These are phyloP conservation scores for Muscicapa adusta DNA, from an alignment of 2,113 vertebrate genomes.

Conservation along the genomic window DNA sequence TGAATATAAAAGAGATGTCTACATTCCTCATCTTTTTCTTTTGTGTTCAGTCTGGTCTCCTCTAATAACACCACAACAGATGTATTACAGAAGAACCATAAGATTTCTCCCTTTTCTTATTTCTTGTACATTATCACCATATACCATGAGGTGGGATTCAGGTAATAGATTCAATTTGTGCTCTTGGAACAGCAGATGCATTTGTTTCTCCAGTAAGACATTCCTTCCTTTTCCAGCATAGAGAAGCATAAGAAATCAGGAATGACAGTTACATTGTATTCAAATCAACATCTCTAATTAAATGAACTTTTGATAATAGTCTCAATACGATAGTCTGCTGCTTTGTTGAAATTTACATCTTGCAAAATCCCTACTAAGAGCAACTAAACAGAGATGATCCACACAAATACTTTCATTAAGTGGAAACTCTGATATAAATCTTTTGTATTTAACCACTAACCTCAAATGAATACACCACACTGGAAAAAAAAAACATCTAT, in stretches of 20 bases:
- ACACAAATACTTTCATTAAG: conserved; percentile 4
- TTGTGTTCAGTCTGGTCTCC: background rate
- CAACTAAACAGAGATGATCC: background rate
- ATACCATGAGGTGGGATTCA: background rate
- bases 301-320: background rate
- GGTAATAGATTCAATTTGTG: background rate
- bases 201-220: background rate
- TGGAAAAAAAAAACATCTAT: conserved; percentile 1
- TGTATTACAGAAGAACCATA: background rate
- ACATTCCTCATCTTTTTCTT: background rate
- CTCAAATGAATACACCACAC: conserved; percentile 27
- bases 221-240: background rate
- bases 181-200: background rate
- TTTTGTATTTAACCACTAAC: conserved; percentile 43
- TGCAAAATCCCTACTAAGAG: background rate
- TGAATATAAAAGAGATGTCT: background rate
- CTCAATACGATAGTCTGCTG: background rate
- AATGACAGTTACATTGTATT: background rate
- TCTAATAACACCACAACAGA: background rate
- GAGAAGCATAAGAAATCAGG: background rate
- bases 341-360: background rate
- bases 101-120: conserved; percentile 23
- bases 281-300: background rate
- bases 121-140: background rate
- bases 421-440: conserved; percentile 21